Conservation (phyloP, 1,140 invertebrate species). For the Myzus persicae region DNA sequence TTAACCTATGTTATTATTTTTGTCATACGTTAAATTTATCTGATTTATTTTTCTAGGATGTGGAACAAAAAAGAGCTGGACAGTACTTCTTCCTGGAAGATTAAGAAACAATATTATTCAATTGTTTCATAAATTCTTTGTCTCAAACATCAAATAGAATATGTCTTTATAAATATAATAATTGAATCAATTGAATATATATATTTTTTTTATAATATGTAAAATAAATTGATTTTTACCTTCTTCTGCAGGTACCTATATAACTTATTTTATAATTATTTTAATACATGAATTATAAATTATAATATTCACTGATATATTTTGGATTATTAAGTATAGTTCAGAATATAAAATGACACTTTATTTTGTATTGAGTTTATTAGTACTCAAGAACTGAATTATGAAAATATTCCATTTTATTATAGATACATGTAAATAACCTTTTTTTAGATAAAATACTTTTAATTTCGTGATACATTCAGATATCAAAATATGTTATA, state of each 20-base stretch:
- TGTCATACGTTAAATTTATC: constrained; percentile 57
- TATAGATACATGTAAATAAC: background rate
- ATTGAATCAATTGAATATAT: constrained; percentile 38
- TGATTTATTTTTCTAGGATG: constrained; percentile 75
- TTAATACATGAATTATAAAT: background rate
- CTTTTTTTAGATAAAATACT: background rate
- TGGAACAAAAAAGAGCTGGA: constrained; percentile 95
- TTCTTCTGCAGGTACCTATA: background rate
- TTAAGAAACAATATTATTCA: constrained; percentile 28
- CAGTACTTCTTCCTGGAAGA: constrained; percentile 98
- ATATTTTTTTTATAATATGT: constrained; percentile 16
- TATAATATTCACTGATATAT: background rate
- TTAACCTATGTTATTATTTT: background rate
- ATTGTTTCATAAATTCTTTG: background rate
- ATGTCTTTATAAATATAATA: constrained; percentile 28
- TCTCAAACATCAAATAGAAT: constrained; percentile 20
- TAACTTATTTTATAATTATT: background rate
- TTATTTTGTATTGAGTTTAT: background rate
- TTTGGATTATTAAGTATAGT: background rate
- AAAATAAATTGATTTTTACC: background rate
- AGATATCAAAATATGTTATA: background rate
- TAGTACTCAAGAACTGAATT: too few species aligned
- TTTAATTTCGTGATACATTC: background rate
- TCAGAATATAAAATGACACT: background rate
- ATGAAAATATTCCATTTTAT: background rate